Conservation (phyloP, 1,140 invertebrate species). For the Diachasma alloeum region DNA sequence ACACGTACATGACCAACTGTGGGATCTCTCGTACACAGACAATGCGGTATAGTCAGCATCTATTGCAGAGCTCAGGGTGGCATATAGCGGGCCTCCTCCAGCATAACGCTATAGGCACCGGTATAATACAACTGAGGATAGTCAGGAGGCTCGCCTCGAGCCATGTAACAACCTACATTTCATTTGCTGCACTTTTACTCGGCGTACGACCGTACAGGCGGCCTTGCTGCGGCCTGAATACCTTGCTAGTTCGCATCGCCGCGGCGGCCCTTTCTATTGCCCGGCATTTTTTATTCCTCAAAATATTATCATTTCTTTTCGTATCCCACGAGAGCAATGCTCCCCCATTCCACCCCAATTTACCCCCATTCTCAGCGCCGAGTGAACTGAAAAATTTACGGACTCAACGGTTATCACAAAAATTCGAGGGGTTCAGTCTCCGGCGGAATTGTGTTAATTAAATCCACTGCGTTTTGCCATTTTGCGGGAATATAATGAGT, state of each 20-base stretch:
- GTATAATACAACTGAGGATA: constrained; percentile 15
- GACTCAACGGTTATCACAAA: no score
- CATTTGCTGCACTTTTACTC: constrained; percentile 52
- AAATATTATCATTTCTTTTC: no score
- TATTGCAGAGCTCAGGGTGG: no score
- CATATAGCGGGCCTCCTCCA: background rate
- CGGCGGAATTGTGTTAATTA: no score
- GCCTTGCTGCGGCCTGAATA: constrained; percentile 52
- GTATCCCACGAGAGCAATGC: no score
- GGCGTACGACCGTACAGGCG: constrained; percentile 30
- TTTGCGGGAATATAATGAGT: background rate
- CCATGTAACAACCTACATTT: constrained; percentile 53
- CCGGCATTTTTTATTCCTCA: background rate
- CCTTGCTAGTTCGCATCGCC: constrained; percentile 37
- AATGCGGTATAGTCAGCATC: no score
- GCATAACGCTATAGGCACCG: background rate
- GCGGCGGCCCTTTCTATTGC: constrained; percentile 33
- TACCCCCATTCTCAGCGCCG: no score
- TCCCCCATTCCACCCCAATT: no score
- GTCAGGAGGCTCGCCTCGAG: constrained; percentile 43
- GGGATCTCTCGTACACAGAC: no score
- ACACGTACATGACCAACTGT: no score
- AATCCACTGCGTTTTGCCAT: background rate
- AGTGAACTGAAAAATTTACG: background rate
- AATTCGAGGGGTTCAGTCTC: no score